These are phyloP conservation scores for Phortica magna DNA, from an alignment of 2,888 invertebrate species.

Conservation along the genomic window DNA sequence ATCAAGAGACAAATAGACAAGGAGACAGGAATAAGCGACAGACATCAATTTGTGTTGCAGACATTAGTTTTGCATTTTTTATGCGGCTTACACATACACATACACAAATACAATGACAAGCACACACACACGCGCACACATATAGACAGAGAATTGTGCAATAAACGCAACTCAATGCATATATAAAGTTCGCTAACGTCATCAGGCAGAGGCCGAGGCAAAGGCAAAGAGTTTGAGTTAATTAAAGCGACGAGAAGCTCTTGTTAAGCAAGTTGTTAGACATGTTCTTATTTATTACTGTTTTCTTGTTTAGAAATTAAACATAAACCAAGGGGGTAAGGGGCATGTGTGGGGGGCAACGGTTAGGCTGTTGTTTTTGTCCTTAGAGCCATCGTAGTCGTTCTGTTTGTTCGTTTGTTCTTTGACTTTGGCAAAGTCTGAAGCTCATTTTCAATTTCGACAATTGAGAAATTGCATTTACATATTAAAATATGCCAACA, in stretches of 20 bases:
- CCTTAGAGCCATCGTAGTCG: not conserved
- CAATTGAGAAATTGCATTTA: conserved; percentile 69
- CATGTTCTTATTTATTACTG: conserved; percentile 20
- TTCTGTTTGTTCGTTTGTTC: not conserved
- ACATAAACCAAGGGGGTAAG: not conserved
- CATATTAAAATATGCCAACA: conserved; percentile 70
- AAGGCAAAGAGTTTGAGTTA: conserved; percentile 9
- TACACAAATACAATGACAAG: too few species aligned
- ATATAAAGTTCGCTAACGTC: not conserved
- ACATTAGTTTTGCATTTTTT: conserved; percentile 69
- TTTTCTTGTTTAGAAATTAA: not conserved
- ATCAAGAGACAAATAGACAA: not conserved
- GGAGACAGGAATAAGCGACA: not conserved
- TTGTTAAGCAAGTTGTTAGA: not conserved
- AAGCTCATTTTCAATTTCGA: conserved; percentile 30
- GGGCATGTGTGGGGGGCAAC: too few species aligned
- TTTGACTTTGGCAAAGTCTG: conserved; percentile 12
- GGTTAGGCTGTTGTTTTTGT: not conserved
- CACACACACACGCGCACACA: conserved; percentile 36
- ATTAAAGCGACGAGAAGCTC: conserved; percentile 16
- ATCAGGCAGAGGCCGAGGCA: not conserved
- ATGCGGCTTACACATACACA: conserved; percentile 46
- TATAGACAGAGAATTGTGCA: not conserved
- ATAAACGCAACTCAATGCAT: too few species aligned
- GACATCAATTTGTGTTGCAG: conserved; percentile 70